Evolutionary conservation across 2,113 vertebrate species (phyloP).

Genomic region (Gallinago paraguaiae): DNA sequence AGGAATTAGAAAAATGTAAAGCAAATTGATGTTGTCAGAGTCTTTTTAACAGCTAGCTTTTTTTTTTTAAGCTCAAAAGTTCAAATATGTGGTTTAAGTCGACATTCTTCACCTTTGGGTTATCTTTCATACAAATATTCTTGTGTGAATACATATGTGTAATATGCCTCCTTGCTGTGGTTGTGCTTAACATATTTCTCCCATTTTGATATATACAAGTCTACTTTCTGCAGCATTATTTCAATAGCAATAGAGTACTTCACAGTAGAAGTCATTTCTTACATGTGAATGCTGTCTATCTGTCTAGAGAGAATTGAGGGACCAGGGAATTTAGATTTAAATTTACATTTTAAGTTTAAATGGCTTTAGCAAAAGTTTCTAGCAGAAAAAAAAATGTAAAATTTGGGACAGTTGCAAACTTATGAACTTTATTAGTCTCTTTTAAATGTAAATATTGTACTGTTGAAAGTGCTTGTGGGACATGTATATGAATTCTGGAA

Average conservation of each 20-base stretch:
- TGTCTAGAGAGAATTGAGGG: slow-evolving; percentile 12
- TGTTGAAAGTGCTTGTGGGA: slow-evolving; percentile 33
- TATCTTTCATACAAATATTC: neutral
- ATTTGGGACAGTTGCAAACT: slow-evolving; percentile 35
- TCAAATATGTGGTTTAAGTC: neutral
- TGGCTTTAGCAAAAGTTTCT: slow-evolving; percentile 35
- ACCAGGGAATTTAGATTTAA: slow-evolving; percentile 11
- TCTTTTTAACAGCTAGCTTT: neutral
- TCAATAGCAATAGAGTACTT: slow-evolving; percentile 3
- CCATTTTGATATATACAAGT: slow-evolving; percentile 20
- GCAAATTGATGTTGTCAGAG: neutral
- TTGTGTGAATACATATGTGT: neutral
- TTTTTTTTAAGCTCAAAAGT: neutral
- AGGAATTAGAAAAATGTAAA: neutral
- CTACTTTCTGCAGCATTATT: neutral
- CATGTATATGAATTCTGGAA: neutral
- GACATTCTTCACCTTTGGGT: neutral
- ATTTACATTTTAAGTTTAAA: slow-evolving; percentile 50
- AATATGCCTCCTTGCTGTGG: neutral
- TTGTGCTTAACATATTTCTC: slow-evolving; percentile 15
- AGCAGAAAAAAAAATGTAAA: slow-evolving; percentile 30
- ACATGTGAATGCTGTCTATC: neutral
- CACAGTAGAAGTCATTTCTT: slow-evolving; percentile 31
- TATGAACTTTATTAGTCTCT: slow-evolving; percentile 43
- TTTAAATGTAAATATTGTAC: slow-evolving; percentile 61